These are phyloP conservation scores for Caenorhabditis panamensis DNA, from an alignment of 2,888 invertebrate species.

Conservation along the genomic window DNA sequence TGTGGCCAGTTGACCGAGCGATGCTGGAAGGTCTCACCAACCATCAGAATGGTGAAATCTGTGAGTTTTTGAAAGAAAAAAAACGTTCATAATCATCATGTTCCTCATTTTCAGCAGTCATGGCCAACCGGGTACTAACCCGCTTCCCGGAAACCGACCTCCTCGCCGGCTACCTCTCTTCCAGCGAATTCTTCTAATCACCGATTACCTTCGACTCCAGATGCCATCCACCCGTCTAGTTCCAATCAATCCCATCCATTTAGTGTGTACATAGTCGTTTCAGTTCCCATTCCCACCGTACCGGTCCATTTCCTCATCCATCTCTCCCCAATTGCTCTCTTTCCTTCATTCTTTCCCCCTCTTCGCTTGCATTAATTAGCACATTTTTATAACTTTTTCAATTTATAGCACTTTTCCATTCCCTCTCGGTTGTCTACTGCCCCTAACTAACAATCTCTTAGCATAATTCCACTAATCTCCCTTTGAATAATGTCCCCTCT, in stretches of 20 bases:
- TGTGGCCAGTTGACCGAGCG: constrained; percentile 42
- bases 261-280: constrained; percentile 32
- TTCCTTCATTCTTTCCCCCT: not conserved
- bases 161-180: constrained; percentile 14
- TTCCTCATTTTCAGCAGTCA: constrained; percentile 24
- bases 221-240: constrained; percentile 33
- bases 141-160: constrained; percentile 17
- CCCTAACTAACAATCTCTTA: no score
- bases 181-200: constrained; percentile 5
- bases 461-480: constrained; percentile 29
- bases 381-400: constrained; percentile 20
- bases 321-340: constrained; percentile 8
- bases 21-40: constrained; percentile 44
- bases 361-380: not conserved
- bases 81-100: not conserved
- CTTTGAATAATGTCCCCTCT: not conserved
- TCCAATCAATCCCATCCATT: not conserved
- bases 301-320: constrained; percentile 12
- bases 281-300: not conserved
- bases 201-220: constrained; percentile 1
- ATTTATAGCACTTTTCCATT: constrained; percentile 32
- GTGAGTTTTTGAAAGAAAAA: constrained; percentile 21
- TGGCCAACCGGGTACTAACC: not conserved
- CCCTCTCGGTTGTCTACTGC: constrained; percentile 26
- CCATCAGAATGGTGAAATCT: constrained; percentile 47